Evolutionary conservation across 2,113 vertebrate species (phyloP), one percentile per base, ranked within the genome.

Genomic region (Aphyosemion australe): DNA sequence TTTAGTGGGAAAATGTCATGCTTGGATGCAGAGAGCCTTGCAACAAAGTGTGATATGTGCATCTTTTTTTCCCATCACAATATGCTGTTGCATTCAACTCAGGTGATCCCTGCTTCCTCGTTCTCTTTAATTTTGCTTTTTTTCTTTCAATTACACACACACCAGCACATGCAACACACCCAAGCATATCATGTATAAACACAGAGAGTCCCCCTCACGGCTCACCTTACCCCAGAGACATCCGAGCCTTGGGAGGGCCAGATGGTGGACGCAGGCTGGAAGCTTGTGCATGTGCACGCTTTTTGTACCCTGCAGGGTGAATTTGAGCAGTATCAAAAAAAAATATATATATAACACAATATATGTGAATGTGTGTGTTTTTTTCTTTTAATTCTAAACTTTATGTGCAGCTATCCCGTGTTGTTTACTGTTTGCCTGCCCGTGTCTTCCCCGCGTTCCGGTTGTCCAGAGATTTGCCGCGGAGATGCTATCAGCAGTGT

Each of bases 181-280:
- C 47, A 68, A 10, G n/a, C 47, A 67, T 54, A 68, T 61, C 58
- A 26, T 47, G 16, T 21, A 46, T 7, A 18, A 34, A 61, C 34
- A 56, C 59, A 68, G 51, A 75, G 26, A 63, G 42, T 50, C 63
- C 46, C 79, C 75, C 75, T 78, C 74, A 61, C 70, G 68, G 83
- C 76, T 87, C 81, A 77, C 84, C 74, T 83, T 86, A 87, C 89
- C 86, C 88, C 65, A 81, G 86, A 90, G 90, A 89, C 76, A 83
- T 87, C 61, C 69, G 76, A 86, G 85, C 85, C 79, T 83, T 67
- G 78, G 83, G 69, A 84, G 66, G 85, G 84, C 86, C 90, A 91
- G 89, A 90, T 92, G 90, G 91, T 84, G 63, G 87, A 82, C 83
- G 77, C 81, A 83, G 76, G 72, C 78, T 67, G 81, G 84, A 74